Evolutionary conservation across 92 coral and sea anemone genomes (phyloP), one percentile per base, ranked within the genome.

Genomic region (Isaurus tuberculatus): DNA sequence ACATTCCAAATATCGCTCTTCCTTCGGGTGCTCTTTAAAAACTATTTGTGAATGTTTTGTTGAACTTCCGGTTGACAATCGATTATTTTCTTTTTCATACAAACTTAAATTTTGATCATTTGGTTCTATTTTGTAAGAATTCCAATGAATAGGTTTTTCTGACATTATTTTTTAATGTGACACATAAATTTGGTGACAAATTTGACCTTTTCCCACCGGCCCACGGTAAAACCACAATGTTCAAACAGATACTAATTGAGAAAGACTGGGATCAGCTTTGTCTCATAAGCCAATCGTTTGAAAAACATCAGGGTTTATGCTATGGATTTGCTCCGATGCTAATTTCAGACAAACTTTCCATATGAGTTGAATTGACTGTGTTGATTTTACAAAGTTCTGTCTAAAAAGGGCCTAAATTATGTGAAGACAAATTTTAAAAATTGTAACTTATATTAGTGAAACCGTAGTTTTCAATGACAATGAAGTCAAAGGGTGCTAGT

Each of bases 201-300:
- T 3, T 0, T n/a, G 48, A 37, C 73, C 75, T 37, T 42, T 63
- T 26, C 14, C 31, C 29, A 22, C 29, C 58, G 0, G 29, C 53
- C 51, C 74, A 69, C 74, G 49, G 51, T 9, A 36, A 43, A 23
- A 37, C 22, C 34, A 10, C 26, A 70, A 6, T 25, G 44, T 10
- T 4, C 20, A 7, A 43, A 73, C 78, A 40, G 10, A 7, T 19
- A 15, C 66, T 34, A 34, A 58, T 37, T 22, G 82, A 77, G 82
- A 22, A 60, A 36, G 82, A 77, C 82, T 77, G 82, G 82, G 81
- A 15, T 43, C 70, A 36, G 82, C 53, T 57, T 77, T 25, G 48
- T 77, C 27, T 72, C 25, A 44, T 28, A 72, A 72, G 36, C 23
- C 61, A 42, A 31, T 34, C 32, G 8, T 2, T 44, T 29, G 37